These are phyloP conservation scores for Pseudocheirus occidentalis DNA, from an alignment of 2,797 vertebrate genomes.

Conservation along the genomic window DNA sequence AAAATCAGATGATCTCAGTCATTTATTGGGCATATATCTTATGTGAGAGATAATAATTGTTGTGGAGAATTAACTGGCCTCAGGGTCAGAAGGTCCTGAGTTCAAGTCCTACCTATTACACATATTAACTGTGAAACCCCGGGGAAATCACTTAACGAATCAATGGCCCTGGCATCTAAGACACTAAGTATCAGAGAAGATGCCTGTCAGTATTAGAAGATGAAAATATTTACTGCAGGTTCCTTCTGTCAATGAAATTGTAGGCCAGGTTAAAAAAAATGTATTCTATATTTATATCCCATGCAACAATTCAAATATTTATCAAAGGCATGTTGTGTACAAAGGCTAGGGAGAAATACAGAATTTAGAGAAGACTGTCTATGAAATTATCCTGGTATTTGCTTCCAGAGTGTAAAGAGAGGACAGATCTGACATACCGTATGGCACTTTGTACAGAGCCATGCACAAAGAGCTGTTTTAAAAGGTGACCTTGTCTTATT, in stretches of 20 bases:
- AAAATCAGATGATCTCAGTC: neutral
- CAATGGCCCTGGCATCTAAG: neutral
- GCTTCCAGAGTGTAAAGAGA: neutral
- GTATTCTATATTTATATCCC: neutral
- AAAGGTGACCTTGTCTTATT: slow-evolving; percentile 1
- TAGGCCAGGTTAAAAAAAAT: neutral
- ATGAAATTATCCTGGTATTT: neutral
- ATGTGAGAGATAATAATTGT: neutral
- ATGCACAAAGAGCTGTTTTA: neutral
- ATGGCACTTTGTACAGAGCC: neutral
- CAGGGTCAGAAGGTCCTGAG: neutral
- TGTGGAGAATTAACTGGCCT: neutral
- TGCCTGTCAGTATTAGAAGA: neutral
- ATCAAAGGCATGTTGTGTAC: neutral
- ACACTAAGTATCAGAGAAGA: too few species aligned
- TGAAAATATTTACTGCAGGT: neutral
- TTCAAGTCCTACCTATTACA: neutral
- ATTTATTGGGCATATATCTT: neutral
- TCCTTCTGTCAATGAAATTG: neutral
- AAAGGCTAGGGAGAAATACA: neutral
- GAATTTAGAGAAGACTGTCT: neutral
- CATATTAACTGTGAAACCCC: neutral
- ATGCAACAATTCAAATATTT: slow-evolving; percentile 1
- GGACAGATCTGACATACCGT: neutral
- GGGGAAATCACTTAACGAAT: neutral